Evolutionary conservation across 2,888 invertebrate species (phyloP).

Genomic region (Xestobium rufovillosum): DNA sequence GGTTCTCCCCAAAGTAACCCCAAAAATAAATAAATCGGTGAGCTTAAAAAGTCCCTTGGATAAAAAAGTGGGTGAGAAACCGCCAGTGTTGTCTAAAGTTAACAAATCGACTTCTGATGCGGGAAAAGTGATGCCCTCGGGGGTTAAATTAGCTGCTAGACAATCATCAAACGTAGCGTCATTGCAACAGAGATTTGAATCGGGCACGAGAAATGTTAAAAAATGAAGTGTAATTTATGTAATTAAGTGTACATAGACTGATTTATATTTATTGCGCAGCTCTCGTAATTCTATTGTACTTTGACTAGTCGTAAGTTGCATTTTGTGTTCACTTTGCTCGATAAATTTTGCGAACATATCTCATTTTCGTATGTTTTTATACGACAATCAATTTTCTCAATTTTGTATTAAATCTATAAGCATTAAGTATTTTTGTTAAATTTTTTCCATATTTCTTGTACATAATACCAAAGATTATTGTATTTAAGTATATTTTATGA

Average conservation of each 20-base stretch:
- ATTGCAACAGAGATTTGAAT: constrained; percentile 73
- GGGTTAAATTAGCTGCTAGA: constrained; percentile 46
- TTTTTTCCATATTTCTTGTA: constrained; percentile 33
- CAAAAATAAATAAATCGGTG: constrained; percentile 43
- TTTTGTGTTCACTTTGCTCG: too few relatives aligned
- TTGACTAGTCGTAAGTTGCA: too few relatives aligned
- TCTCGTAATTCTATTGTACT: too few relatives aligned
- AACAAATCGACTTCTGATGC: constrained; percentile 22
- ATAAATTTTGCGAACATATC: too few relatives aligned
- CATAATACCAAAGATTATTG: constrained; percentile 34
- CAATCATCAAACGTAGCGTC: constrained; percentile 66
- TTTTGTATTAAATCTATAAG: too few relatives aligned
- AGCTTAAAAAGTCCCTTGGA: constrained; percentile 38
- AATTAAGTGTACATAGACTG: constrained; percentile 1
- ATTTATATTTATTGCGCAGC: too few relatives aligned
- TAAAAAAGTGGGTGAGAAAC: constrained; percentile 30
- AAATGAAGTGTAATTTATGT: constrained; percentile 1
- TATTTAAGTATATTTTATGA: too few relatives aligned
- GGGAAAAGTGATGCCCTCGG: constrained; percentile 34
- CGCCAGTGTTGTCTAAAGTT: constrained; percentile 22
- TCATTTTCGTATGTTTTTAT: too few relatives aligned
- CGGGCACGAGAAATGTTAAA: too few relatives aligned
- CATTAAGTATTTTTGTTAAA: too few relatives aligned
- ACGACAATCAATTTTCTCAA: too few relatives aligned
- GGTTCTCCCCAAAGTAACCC: constrained; percentile 41